These are phyloP conservation scores for Schlechtendalia chinensis DNA, from an alignment of 1,140 invertebrate species.

Conservation along the genomic window DNA sequence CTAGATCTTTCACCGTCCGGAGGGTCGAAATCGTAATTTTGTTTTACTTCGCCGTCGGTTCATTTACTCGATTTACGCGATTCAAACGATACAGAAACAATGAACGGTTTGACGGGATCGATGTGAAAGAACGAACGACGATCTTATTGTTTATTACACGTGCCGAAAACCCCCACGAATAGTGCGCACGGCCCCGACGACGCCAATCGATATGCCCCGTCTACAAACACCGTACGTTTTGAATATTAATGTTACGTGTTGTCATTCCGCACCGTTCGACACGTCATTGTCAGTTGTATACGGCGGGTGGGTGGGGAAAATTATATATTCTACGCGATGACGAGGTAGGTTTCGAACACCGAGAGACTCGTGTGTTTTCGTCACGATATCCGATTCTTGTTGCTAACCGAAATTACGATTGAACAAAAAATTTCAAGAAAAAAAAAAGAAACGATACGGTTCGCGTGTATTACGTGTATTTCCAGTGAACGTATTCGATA, in stretches of 20 bases:
- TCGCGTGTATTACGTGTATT: background rate
- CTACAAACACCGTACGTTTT: conserved; percentile 23
- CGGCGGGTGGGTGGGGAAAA: background rate
- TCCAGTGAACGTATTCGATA: no score
- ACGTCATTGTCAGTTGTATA: background rate
- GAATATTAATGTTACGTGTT: conserved; percentile 7
- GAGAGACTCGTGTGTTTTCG: conserved; percentile 2
- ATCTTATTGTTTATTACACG: no score
- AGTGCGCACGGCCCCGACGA: conserved; percentile 4
- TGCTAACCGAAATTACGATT: background rate
- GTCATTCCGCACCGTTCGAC: conserved; percentile 4
- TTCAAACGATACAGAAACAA: background rate
- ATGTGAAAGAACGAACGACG: no score
- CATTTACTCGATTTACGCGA: background rate
- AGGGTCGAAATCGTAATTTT: background rate
- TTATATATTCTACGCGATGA: background rate
- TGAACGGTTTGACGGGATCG: no score
- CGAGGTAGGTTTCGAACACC: background rate
- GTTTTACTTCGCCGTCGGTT: background rate
- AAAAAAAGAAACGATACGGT: background rate
- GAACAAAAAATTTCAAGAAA: no score
- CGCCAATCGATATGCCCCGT: background rate
- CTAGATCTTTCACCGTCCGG: background rate
- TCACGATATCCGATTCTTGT: background rate
- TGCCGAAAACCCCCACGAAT: background rate